Conservation (phyloP, 2,888 invertebrate genomes). For the Plusia festucae region DNA sequence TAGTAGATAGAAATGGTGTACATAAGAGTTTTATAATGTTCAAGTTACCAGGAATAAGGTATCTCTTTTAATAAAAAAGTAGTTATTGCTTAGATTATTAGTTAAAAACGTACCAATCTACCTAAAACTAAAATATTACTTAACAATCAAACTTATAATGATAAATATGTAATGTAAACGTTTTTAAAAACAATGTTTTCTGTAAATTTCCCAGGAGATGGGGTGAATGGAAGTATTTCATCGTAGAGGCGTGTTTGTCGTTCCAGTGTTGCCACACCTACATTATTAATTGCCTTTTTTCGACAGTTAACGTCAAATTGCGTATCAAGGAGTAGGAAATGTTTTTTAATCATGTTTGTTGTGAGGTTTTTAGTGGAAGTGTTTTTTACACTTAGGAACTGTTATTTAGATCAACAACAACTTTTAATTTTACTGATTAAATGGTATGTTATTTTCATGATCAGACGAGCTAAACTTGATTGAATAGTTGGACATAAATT, state of each 20-base stretch:
- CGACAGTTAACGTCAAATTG: neutral
- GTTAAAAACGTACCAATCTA: neutral
- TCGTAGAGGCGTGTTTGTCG: slow-evolving; percentile 47
- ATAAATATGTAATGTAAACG: slow-evolving; percentile 28
- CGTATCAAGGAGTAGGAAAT: neutral
- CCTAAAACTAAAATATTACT: neutral
- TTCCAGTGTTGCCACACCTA: slow-evolving; percentile 44
- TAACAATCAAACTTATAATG: slow-evolving; percentile 14
- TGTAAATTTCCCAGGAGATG: slow-evolving; percentile 56
- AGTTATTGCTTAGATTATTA: neutral
- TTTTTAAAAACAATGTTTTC: slow-evolving; percentile 44
- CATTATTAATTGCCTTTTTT: slow-evolving; percentile 39
- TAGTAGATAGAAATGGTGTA: too few relatives aligned
- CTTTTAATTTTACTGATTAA: too few relatives aligned
- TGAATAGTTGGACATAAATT: too few relatives aligned
- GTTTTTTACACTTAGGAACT: too few relatives aligned
- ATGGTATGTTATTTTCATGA: too few relatives aligned
- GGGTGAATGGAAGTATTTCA: slow-evolving; percentile 50
- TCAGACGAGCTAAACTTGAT: too few relatives aligned
- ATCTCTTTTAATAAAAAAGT: too few relatives aligned
- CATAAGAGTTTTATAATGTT: too few relatives aligned
- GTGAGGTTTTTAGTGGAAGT: neutral
- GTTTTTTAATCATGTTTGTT: neutral
- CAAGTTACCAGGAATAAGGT: too few relatives aligned
- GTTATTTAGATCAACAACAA: too few relatives aligned